phyloP scores from a whole-genome alignment of 2,113 vertebrate genomes.

The Bos taurus region DNA sequence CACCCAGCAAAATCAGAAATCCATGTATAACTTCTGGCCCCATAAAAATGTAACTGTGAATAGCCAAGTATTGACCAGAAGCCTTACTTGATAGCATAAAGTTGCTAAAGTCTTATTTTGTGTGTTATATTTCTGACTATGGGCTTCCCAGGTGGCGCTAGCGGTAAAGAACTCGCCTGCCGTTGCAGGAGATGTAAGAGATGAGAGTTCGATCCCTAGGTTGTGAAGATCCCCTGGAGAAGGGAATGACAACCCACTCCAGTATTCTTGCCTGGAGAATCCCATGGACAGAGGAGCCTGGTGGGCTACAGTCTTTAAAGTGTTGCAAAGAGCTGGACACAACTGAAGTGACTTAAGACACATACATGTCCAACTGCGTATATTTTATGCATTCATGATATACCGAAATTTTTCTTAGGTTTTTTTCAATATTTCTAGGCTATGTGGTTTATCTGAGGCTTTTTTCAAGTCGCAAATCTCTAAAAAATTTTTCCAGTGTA shows the following conservation, averaged over 20 bases:
- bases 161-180: background rate
- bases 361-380: background rate
- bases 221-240: background rate
- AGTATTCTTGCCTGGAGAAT: background rate
- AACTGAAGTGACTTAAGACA: background rate
- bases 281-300: background rate
- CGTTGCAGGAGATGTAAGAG: background rate
- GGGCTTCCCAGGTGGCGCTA: rapidly evolving
- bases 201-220: background rate
- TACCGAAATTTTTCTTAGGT: background rate
- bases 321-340: background rate
- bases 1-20: background rate
- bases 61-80: background rate
- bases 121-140: background rate
- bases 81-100: background rate
- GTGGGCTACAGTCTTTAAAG: background rate
- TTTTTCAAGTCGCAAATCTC: background rate
- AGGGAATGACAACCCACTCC: background rate
- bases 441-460: background rate
- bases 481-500: rapidly evolving
- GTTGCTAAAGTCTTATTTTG: too few species aligned
- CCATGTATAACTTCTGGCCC: background rate
- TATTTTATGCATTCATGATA: background rate
- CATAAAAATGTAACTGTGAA: background rate
- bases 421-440: background rate